Conservation (phyloP, 2,888 invertebrate genomes). For the Hipparchia sbordonii region DNA sequence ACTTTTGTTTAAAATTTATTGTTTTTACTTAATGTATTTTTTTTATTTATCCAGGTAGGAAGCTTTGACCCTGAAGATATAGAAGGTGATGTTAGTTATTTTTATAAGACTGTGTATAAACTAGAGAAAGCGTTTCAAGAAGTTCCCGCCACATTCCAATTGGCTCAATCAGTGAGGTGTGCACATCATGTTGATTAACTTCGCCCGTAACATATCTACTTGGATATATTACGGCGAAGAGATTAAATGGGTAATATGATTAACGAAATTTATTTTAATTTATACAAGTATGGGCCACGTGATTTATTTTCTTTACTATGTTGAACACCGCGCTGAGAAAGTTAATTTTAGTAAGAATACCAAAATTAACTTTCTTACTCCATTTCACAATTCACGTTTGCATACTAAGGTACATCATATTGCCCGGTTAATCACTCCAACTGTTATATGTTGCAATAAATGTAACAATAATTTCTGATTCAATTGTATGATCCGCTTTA, state of each 20-base stretch:
- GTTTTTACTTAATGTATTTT: not conserved
- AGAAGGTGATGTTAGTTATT: conserved; percentile 88
- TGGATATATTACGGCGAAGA: not conserved
- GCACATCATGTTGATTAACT: not conserved
- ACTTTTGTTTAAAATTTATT: not conserved
- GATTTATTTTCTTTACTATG: too few relatives aligned
- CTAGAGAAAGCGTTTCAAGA: conserved; percentile 93
- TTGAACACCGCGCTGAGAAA: too few relatives aligned
- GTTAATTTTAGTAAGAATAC: too few relatives aligned
- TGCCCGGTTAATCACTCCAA: too few relatives aligned
- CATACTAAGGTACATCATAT: too few relatives aligned
- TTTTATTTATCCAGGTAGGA: conserved; percentile 83
- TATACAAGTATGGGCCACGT: too few relatives aligned
- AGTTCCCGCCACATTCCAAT: conserved; percentile 87
- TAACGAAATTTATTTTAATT: not conserved
- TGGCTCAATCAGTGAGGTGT: conserved; percentile 85
- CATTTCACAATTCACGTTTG: too few relatives aligned
- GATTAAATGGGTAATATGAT: not conserved
- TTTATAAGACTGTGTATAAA: conserved; percentile 90
- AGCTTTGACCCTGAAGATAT: conserved; percentile 94
- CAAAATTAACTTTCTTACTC: too few relatives aligned
- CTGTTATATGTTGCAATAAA: too few relatives aligned
- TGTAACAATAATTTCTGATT: not conserved
- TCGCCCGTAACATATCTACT: too few relatives aligned
- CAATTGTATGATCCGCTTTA: not conserved